These are phyloP conservation scores for Rhadina sibilatrix DNA, from an alignment of 2,113 vertebrate species.

Conservation along the genomic window DNA sequence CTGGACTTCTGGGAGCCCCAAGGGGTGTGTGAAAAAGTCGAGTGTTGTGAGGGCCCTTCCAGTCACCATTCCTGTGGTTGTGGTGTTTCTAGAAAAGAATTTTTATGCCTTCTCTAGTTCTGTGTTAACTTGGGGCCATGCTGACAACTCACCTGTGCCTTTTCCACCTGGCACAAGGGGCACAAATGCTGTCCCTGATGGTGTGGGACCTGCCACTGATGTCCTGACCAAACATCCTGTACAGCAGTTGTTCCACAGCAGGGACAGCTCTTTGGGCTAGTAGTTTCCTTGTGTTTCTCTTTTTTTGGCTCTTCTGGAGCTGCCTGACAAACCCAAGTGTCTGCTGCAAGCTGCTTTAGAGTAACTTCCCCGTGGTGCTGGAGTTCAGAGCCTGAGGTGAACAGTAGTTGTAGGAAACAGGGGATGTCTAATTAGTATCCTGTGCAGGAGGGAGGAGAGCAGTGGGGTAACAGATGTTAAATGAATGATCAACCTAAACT, in stretches of 20 bases:
- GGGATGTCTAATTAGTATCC: background rate
- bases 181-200: background rate
- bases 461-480: background rate
- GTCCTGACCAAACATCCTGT: background rate
- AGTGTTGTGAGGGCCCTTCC: background rate
- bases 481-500: background rate
- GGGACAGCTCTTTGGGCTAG: background rate
- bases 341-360: background rate
- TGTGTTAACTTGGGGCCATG: background rate
- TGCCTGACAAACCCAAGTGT: background rate
- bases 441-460: background rate
- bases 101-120: background rate
- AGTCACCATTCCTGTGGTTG: accelerated
- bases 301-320: background rate
- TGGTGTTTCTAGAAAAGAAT: background rate
- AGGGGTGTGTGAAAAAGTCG: background rate
- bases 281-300: background rate
- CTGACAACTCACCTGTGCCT: background rate
- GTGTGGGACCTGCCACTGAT: background rate
- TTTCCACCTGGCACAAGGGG: background rate
- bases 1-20: background rate
- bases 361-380: accelerated
- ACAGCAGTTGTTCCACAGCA: background rate
- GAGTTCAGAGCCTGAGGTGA: background rate
- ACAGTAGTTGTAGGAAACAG: accelerated